Conservation (phyloP, 1,140 invertebrate species). For the Cardiocondyla obscurior region DNA sequence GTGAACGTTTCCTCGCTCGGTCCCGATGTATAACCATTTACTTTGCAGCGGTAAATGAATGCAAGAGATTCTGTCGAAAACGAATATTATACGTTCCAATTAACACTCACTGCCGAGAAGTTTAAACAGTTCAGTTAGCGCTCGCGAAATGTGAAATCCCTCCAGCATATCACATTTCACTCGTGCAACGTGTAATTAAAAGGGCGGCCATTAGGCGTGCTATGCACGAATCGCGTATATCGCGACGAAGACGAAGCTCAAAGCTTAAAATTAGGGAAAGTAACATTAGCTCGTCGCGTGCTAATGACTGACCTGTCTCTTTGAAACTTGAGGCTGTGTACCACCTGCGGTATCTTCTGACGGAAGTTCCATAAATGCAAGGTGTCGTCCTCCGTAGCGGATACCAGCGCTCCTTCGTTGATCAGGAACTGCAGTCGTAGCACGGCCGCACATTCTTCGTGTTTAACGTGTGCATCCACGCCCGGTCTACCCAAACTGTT, state of each 20-base stretch:
- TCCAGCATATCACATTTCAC: constrained; percentile 4
- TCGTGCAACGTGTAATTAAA: neutral
- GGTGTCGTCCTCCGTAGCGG: constrained; percentile 96
- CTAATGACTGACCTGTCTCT: constrained; percentile 92
- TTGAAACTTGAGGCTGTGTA: constrained; percentile 98
- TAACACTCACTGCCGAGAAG: neutral
- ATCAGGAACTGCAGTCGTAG: constrained; percentile 96
- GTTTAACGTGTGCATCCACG: constrained; percentile 96
- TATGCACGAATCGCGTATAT: neutral
- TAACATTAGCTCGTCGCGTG: neutral
- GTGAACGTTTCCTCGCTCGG: constrained; percentile 98
- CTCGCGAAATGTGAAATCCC: constrained; percentile 18
- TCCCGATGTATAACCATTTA: constrained; percentile 99
- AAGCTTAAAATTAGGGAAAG: constrained; percentile 8
- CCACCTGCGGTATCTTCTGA: constrained; percentile 96
- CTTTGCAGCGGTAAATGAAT: constrained; percentile 97
- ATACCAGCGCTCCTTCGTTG: constrained; percentile 98
- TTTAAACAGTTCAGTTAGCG: neutral
- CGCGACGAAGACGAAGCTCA: constrained; percentile 19
- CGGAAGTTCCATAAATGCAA: constrained; percentile 99
- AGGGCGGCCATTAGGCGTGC: neutral
- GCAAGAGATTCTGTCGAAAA: constrained; percentile 92
- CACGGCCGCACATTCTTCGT: constrained; percentile 92
- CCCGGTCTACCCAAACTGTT: constrained; percentile 95
- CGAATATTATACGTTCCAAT: neutral